phyloP scores from a whole-genome alignment of 2,888 invertebrate genomes.

The Harpagoxenus sublaevis region DNA sequence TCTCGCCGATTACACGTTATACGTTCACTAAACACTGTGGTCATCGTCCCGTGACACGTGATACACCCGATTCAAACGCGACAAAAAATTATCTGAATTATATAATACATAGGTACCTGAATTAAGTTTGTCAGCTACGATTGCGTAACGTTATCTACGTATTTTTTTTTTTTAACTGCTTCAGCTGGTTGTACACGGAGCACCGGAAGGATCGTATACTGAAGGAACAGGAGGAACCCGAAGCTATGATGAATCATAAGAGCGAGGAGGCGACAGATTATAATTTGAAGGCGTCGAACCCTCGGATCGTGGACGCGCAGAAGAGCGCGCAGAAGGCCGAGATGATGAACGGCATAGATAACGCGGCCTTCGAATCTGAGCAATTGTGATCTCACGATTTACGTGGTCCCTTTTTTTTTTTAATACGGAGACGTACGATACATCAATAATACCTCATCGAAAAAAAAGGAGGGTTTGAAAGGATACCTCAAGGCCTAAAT shows the following conservation, averaged over 20 bases:
- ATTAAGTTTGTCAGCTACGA: constrained; percentile 16
- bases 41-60: too few species aligned
- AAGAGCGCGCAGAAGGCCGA: constrained; percentile 82
- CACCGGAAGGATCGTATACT: constrained; percentile 88
- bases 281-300: constrained; percentile 85
- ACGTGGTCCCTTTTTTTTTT: constrained; percentile 33
- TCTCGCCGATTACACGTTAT: background rate
- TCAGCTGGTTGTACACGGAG: constrained; percentile 91
- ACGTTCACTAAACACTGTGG: background rate
- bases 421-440: constrained; percentile 20
- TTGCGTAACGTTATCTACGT: constrained; percentile 23
- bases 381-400: constrained; percentile 71
- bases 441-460: constrained; percentile 48
- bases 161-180: constrained; percentile 1
- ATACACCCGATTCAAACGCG: background rate
- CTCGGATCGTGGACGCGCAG: constrained; percentile 78
- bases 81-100: background rate
- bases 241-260: constrained; percentile 78
- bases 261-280: constrained; percentile 78
- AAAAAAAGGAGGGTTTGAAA: constrained; percentile 5
- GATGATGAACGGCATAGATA: constrained; percentile 82
- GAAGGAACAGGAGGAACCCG: constrained; percentile 74
- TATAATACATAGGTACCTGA: too few species aligned
- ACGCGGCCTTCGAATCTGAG: constrained; percentile 86
- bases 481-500: background rate